Base-by-base conservation (phyloP, 1,140 invertebrate species). In the Aradophagus sp. region DNA sequence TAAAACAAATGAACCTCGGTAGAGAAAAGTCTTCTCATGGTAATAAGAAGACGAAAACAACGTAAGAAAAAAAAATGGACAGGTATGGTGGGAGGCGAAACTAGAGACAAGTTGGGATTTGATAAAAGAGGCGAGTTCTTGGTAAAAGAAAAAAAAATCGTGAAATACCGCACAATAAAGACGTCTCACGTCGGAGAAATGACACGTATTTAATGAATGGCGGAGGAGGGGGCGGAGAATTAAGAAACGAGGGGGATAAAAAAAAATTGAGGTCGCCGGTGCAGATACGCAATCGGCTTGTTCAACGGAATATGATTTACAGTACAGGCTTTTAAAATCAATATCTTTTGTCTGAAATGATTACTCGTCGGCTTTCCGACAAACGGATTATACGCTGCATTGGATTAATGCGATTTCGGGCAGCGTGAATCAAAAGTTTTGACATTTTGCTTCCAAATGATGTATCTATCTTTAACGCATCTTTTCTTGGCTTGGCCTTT, bases 241-340 rank as follows among this genome's bases (percentile, higher is more conserved):
- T 8, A 23, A 23, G 8, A 23, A 23, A 23, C 8, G 45, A 19
- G 12, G 45, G 19, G 12, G 7, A 39, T 1, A 17, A 29, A 45
- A 42, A 66, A 50, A 48, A 36, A 20, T 45, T 55, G 61, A n/a
- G 20, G 8, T 8, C 20, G 8, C 39, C 35, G 31, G 16, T 19
- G 38, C 23, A 39, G 10, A 47, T 36, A 48, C 38, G 63, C 14
- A 45, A 59, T 59, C 53, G 47, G 32, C 53, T 44, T 29, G 31
- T 12, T 44, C 31, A 56, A 58, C 39, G 62, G 27, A 66, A 58
- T 52, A 56, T 52, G 39, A 55, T 65, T 65, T 55, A 52, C 38
- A 52, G 36, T 45, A 47, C 15, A 62, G 31, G 29, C 27, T 44
- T 47, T 35, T 34, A 17, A 34, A 31, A 47, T 29, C 23, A 12